Percentiles rank a stretch among this genome's conserved stretches.
These are phyloP conservation scores for Xylophagus ater DNA, from an alignment of 2,888 invertebrate species.

Conservation along the genomic window DNA sequence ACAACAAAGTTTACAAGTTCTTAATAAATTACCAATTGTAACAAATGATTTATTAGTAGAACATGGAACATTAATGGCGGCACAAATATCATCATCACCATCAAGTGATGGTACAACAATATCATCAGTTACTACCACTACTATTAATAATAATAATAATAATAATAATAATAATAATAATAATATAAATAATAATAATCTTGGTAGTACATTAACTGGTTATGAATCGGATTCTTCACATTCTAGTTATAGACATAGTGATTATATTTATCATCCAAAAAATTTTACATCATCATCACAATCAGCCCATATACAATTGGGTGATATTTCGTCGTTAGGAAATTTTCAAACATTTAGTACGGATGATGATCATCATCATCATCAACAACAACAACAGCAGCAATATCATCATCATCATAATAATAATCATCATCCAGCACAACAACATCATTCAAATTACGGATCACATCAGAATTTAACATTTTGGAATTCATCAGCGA, in stretches of 20 bases:
- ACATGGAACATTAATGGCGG: conserved; percentile 4
- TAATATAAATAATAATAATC: conserved; percentile 4
- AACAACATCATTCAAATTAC: no score
- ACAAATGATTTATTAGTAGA: conserved; percentile 2
- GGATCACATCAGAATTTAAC: conserved; percentile 19
- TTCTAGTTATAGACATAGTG: conserved; percentile 19
- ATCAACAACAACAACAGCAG: no score
- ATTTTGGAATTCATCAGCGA: conserved; percentile 13
- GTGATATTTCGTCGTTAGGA: conserved; percentile 9
- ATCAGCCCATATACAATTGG: conserved; percentile 5
- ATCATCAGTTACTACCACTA: conserved; percentile 16
- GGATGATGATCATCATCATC: conserved; percentile 11
- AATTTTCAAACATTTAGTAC: conserved; percentile 13
- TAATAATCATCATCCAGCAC: conserved; percentile 7
- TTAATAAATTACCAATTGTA: neutral
- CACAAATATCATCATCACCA: conserved; percentile 12
- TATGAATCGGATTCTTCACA: conserved; percentile 23
- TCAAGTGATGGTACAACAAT: conserved; percentile 14
- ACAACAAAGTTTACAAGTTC: neutral
- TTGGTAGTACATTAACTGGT: conserved; percentile 17
- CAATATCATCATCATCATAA: no score
- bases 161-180: neutral
- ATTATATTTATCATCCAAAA: conserved; percentile 16
- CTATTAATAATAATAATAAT: no score
- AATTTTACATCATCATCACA: conserved; percentile 10